phyloP scores from a whole-genome alignment of 2,888 invertebrate genomes.

The Hypena proboscidalis region DNA sequence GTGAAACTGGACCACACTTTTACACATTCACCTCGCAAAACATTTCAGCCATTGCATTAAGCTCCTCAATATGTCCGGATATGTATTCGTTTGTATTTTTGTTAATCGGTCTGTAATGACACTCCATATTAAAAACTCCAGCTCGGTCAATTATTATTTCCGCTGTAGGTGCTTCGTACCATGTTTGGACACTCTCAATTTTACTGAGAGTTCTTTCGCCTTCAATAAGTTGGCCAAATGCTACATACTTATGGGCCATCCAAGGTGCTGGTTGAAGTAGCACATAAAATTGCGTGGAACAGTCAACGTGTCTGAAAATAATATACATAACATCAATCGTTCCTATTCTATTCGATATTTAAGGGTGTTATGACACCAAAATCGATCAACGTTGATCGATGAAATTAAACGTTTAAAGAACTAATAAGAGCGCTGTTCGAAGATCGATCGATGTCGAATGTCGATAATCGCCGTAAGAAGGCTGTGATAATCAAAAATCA shows the following conservation, averaged over 20 bases:
- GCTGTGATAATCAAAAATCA: too few relatives aligned
- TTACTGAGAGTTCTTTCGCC: conserved; percentile 86
- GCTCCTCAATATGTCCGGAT: conserved; percentile 66
- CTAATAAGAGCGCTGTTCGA: too few relatives aligned
- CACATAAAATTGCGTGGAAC: conserved; percentile 89
- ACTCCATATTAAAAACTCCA: conserved; percentile 70
- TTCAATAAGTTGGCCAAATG: conserved; percentile 89
- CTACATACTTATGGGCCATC: conserved; percentile 90
- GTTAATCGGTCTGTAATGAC: conserved; percentile 65
- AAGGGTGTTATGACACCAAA: too few relatives aligned
- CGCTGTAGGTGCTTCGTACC: conserved; percentile 85
- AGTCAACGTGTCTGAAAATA: conserved; percentile 84
- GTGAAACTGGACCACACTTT: too few relatives aligned
- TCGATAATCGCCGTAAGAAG: too few relatives aligned
- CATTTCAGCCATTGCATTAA: conserved; percentile 54
- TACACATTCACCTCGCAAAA: conserved; percentile 63
- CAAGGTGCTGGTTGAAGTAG: conserved; percentile 87
- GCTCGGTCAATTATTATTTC: conserved; percentile 58
- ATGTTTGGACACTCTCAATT: conserved; percentile 86
- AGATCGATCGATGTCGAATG: too few relatives aligned
- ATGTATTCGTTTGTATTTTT: conserved; percentile 63
- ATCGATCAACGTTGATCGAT: too few relatives aligned
- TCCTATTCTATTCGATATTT: too few relatives aligned
- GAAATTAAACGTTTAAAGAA: too few relatives aligned
- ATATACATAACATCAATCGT: too few relatives aligned